Conservation (phyloP, 2,888 invertebrate genomes). For the Cataglyphis cursor region DNA sequence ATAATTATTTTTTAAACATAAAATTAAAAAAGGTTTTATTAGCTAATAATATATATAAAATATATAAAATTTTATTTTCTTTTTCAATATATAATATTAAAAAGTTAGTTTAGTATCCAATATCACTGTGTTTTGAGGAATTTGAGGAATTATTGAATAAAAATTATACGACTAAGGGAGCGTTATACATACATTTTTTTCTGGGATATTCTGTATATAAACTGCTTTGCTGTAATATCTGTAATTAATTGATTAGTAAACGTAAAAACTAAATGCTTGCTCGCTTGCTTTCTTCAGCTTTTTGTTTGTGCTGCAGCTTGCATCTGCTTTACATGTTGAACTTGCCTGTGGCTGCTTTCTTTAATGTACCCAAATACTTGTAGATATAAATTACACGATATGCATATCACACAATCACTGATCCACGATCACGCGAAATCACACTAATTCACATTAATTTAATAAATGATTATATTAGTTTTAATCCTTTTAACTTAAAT, state of each 20-base stretch:
- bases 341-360: conserved; percentile 28
- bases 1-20: not conserved
- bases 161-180: not conserved
- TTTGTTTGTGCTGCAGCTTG: conserved; percentile 43
- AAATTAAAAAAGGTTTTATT: conserved; percentile 9
- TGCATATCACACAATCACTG: conserved; percentile 57
- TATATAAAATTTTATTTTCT: conserved; percentile 25
- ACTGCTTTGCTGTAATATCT: conserved; percentile 23
- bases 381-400: conserved; percentile 52
- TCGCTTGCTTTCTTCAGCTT: conserved; percentile 41
- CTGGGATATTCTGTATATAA: conserved; percentile 53
- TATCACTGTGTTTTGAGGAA: not conserved
- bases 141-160: conserved; percentile 3
- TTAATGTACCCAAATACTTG: conserved; percentile 8
- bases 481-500: conserved; percentile 5
- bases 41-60: not conserved
- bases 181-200: conserved; percentile 7
- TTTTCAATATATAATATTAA: conserved; percentile 12
- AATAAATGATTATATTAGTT: conserved; percentile 9
- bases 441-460: conserved; percentile 17
- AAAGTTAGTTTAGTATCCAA: not conserved
- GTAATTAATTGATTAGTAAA: conserved; percentile 23
- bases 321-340: conserved; percentile 40
- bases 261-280: conserved; percentile 37
- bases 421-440: conserved; percentile 57